Conservation (phyloP, 2,797 vertebrate species). For the Protosalanx chinensis region DNA sequence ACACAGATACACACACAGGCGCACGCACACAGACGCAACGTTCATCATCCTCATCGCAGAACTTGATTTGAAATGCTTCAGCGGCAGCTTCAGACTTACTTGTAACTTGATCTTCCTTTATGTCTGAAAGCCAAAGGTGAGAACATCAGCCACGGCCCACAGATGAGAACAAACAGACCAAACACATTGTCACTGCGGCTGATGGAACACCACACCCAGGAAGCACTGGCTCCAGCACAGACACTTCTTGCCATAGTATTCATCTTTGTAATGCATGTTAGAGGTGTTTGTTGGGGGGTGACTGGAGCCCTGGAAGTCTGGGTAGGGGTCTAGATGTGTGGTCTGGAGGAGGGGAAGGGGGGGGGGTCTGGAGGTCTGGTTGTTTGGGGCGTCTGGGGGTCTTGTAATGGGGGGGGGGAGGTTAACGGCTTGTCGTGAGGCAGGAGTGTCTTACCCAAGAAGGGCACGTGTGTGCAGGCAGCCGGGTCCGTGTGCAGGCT, state of each 20-base stretch:
- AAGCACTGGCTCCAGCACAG: background rate
- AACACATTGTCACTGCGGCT: background rate
- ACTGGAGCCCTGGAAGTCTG: background rate
- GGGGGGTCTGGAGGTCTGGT: background rate
- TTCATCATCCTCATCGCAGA: background rate
- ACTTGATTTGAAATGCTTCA: background rate
- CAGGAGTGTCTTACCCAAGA: constrained; percentile 79
- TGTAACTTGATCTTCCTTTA: constrained; percentile 85
- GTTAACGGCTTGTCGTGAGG: background rate
- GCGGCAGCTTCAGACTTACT: constrained; percentile 73
- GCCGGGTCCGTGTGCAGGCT: constrained; percentile 77
- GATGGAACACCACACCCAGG: background rate
- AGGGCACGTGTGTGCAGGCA: constrained; percentile 82
- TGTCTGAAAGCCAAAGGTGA: constrained; percentile 74
- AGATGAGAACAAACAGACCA: background rate
- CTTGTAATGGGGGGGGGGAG: background rate
- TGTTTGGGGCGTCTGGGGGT: background rate
- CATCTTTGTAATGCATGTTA: too few relatives aligned
- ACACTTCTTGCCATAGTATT: too few relatives aligned
- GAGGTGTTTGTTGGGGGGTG: constrained; percentile 8
- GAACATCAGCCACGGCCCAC: background rate
- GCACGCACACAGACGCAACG: too few relatives aligned
- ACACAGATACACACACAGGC: background rate
- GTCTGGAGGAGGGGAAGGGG: background rate
- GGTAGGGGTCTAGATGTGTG: background rate